Evolutionary conservation across 2,113 vertebrate genomes (phyloP), one percentile per base, ranked within the genome.

Genomic region (Speoplatyrhinus poulsoni): DNA sequence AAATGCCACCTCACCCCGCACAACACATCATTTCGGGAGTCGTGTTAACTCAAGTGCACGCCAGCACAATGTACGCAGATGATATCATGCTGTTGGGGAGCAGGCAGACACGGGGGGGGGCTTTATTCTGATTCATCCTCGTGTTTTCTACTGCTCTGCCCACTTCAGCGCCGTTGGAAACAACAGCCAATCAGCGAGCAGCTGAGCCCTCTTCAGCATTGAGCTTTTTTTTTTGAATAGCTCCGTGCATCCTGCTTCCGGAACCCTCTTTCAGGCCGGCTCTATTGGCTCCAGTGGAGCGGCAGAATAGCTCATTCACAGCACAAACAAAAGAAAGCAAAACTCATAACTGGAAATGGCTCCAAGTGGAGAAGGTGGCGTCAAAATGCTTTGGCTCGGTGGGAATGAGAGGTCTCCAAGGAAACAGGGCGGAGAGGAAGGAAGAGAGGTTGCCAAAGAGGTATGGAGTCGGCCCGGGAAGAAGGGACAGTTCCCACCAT

Each of bases 21-120:
- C 13, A 54, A 54, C 11, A 52, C 9, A n/a, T n/a, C 50, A 52
- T n/a, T n/a, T 54, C 13, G 6, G 52, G 8, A 7, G 16, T 13
- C 15, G 36, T 15, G 11, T 55, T 32, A 32, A 82, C 75, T 80
- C 70, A 67, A 87, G 87, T 80, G 84, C 77, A 75, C 82, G 81
- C 65, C 77, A 79, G 76, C 62, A 84, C 79, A 90, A 86, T 80
- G 46, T 46, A 73, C 67, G 66, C 76, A 86, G 81, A 88, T 88
- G 79, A 84, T 49, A 57, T 4, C 63, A 62, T 54, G 55, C 65
- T 68, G 72, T 60, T 17, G 10, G 68, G 10, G 68, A 79, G 77
- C 60, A 65, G 69, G 72, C 84, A 78, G 75, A 73, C 74, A 11
- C 56, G 55, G 15, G 10, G 75, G 75, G 84, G 68, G 6, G 84